phyloP scores from a whole-genome alignment of 2,888 invertebrate genomes.

The Rhagonycha lutea region DNA sequence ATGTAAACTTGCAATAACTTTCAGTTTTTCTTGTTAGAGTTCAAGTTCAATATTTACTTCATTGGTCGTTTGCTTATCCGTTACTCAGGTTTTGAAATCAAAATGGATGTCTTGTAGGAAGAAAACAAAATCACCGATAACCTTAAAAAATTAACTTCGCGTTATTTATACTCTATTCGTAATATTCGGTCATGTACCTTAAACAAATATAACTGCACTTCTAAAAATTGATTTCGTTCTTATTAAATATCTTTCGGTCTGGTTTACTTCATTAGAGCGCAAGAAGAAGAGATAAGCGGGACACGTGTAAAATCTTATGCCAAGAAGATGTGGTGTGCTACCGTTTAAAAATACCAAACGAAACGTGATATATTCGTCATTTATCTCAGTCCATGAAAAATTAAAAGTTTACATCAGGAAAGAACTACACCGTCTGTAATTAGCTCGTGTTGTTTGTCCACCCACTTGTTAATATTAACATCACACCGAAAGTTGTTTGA shows the following conservation, averaged over 20 bases:
- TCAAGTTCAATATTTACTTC: background rate
- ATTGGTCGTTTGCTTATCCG: background rate
- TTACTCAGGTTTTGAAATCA: too few species aligned
- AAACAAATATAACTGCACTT: background rate
- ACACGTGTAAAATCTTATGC: background rate
- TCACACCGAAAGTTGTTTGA: constrained; percentile 15
- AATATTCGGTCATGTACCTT: background rate
- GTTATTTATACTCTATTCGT: background rate
- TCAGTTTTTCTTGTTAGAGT: background rate
- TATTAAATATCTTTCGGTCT: constrained; percentile 2
- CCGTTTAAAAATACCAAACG: constrained; percentile 19
- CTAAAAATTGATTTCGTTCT: background rate
- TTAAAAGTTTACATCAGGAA: constrained; percentile 9
- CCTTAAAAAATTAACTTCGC: background rate
- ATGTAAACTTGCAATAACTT: background rate
- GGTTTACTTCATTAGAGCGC: constrained; percentile 11
- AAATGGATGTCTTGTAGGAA: too few species aligned
- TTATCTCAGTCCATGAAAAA: constrained; percentile 12
- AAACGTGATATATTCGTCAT: constrained; percentile 17
- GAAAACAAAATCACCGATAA: too few species aligned
- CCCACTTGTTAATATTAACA: constrained; percentile 20
- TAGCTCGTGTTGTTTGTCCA: constrained; percentile 17
- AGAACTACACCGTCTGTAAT: constrained; percentile 13
- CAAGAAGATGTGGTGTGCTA: background rate
- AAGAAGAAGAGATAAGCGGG: background rate